Evolutionary conservation across 2,888 invertebrate species (phyloP), one percentile per base, ranked within the genome.

Genomic region (Lasioglossum leucozonium): DNA sequence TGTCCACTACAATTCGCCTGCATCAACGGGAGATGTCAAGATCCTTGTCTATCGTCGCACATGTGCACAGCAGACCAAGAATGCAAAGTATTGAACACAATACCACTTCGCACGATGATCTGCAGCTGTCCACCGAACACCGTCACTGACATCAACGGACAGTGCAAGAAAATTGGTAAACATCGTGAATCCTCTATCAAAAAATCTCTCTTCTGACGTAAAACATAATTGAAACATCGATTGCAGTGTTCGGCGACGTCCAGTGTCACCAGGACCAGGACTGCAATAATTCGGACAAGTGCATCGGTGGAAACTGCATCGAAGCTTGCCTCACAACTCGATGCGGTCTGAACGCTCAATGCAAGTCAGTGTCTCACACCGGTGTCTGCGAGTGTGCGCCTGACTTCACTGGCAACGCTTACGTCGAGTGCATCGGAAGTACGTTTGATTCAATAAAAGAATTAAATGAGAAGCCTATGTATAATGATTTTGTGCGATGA

Each of bases 81-180:
- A 82, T 98, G 98, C 94, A 96, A 97, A 83, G 97, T 98, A 0
- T 95, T 97, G 18, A 98, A 98, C 90, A 97, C 98, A 0, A 93
- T 97, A 72, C 98, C 98, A 3, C 95, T 98, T 87, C 96, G 98
- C 77, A 98, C 98, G 0, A 97, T 98, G 91, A 97, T 98, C 91
- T 98, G 98, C 93, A 97, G 97, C 92, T 99, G 98, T 95, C 98
- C 98, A 26, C 96, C 97, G 65, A 98, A 98, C 86, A 98, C 97
- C 0, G 96, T 98, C 71, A 96, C 97, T 0, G 97, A 97, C 88
- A 96, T 96, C 10, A 97, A 97, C 79, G 97, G 97, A 89, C 96
- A 97, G 87, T 98, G 98, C 94, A 96, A 96, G 83, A 94, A 94
- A 77, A 95, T 96, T 81, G 94, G 95, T 95, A 91, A 90, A 92